Evolutionary conservation across 2,797 vertebrate species (phyloP), one percentile per base, ranked within the genome.

Genomic region (Poeciliopsis presidionis): DNA sequence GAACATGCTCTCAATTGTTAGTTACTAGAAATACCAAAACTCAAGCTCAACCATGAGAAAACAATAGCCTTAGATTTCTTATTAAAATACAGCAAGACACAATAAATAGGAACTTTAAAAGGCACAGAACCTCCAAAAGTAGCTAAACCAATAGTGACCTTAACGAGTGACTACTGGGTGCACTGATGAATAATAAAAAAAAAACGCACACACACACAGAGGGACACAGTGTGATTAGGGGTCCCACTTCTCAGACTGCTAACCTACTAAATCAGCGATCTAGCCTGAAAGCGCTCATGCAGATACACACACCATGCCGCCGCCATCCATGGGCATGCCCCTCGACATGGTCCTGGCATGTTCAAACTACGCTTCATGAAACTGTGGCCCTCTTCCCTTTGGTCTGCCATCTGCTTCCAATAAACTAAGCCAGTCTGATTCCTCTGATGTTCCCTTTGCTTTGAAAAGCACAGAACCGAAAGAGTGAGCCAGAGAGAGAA

Each of bases 291-390:
- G 87, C 72, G 57, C 63, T 81, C 87, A 83, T 81, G 80, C 79
- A 65, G 82, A 45, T 73, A 83, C 75, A 90, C 91, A 88, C 90
- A 90, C 90, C 76, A 81, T 83, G 87, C 81, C 92, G 85, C 92
- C 89, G 85, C 92, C 94, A 92, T 93, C 76, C 78, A 87, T 83
- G 86, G 91, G 84, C 86, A 93, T 93, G 87, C 79, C 95, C 94
- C 91, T 93, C 93, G 88, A 91, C 92, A 91, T 90, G 88, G 80
- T 92, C 92, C 84, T 95, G 93, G 92, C 88, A 90, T 93, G 91
- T 95, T 95, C 87, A 93, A 94, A 95, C 87, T 92, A 86, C 81
- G 91, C 92, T 91, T 95, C 93, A 94, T 95, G 91, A 94, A 95
- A 94, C 90, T 90, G 93, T 92, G 94, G 94, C 94, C 94, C 94